Base-by-base conservation (phyloP, 2,797 vertebrate species). In the Fratercula arctica region DNA sequence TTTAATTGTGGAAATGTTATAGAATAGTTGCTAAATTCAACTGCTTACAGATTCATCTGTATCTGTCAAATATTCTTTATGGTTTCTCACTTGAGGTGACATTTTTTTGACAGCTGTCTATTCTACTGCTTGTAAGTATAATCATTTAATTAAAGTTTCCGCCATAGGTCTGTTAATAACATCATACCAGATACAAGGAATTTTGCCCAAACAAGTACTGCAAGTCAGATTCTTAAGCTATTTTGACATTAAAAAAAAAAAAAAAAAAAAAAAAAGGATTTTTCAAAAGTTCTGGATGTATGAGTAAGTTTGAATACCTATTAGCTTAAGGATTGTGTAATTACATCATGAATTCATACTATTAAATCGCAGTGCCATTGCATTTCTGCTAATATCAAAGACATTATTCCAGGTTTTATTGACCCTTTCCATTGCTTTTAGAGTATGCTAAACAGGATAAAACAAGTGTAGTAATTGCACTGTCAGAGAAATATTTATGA, bases 71-170 rank as follows among this genome's bases (percentile, higher is more conserved):
- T 35, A 29, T 31, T 53, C 53, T 89, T 85, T 51, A 57, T 13
- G 13, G 16, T 51, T 54, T 92, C 63, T 76, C 18, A 89, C 46
- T 82, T 89, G 74, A 84, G n/a, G 17, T 86, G 53, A 72, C 35
- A 78, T 75, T 92, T 73, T 80, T 90, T 76, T 94, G 91, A 82
- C 78, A 95, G 51, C 41, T 91, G 59, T 92, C 91, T 82, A 39
- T 85, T 92, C 63, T 82, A 41, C 20, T 85, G 15, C 10, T 79
- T 82, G 25, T 82, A 51, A 90, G 29, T 50, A 43, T 35, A 79
- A 35, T 61, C 0, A 89, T 89, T 91, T 85, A 64, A 93, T 81
- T 90, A 79, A 85, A 66, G 24, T 60, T 70, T 70, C n/a, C 0
- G 1, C 4, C 31, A 72, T 16, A 39, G 9, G 6, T 53, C 53